These are phyloP conservation scores for Riptortus pedestris DNA, from an alignment of 1,140 invertebrate species.

Conservation along the genomic window DNA sequence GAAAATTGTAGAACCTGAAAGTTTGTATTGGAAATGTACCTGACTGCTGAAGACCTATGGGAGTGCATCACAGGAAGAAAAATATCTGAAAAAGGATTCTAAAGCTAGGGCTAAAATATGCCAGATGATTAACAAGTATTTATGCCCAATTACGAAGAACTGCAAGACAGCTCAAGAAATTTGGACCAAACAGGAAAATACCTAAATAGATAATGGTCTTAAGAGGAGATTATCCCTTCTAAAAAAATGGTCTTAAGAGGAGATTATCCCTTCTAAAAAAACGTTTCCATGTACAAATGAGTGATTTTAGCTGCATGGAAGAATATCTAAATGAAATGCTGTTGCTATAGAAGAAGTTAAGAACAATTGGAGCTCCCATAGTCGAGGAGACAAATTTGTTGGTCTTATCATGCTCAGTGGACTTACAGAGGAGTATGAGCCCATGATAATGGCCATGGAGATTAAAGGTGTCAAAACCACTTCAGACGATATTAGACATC, in stretches of 20 bases:
- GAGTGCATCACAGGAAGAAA: background rate
- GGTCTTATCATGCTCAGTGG: constrained; percentile 14
- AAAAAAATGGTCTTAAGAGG: too few relatives aligned
- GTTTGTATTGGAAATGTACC: constrained; percentile 16
- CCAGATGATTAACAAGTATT: background rate
- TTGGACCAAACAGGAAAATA: constrained; percentile 4
- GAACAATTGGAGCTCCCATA: background rate
- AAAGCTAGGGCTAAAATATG: constrained; percentile 14
- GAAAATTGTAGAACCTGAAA: background rate
- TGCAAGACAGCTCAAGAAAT: constrained; percentile 3
- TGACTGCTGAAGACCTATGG: constrained; percentile 6
- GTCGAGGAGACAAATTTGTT: constrained; percentile 21
- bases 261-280: constrained; percentile 1
- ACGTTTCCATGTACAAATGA: background rate
- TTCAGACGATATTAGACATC: constrained; percentile 1
- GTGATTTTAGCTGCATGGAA: background rate
- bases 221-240: constrained; percentile 9
- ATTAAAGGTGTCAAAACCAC: constrained; percentile 13
- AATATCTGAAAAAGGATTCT: constrained; percentile 3
- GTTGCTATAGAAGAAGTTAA: background rate
- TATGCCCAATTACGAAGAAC: background rate
- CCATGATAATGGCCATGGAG: constrained; percentile 17
- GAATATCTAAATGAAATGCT: constrained; percentile 7
- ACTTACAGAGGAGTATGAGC: constrained; percentile 10
- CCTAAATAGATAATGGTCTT: background rate